phyloP scores from a whole-genome alignment of 2,113 vertebrate genomes.

The Calyptommatus sinebrachiatus region DNA sequence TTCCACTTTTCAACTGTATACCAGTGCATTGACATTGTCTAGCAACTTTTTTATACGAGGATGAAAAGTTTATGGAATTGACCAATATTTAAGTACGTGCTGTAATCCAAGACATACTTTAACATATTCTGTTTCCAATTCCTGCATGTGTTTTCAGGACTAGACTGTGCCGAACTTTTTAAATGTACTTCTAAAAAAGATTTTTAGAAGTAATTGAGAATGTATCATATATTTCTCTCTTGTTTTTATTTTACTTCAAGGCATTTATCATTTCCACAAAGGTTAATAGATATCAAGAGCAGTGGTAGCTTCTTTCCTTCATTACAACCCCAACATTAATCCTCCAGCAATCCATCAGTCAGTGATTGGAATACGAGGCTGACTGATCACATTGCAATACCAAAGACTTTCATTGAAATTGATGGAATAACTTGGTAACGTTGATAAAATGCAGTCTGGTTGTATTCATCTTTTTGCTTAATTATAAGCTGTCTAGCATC shows the following conservation, averaged over 20 bases:
- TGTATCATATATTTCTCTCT: constrained; percentile 2
- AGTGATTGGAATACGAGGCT: constrained; percentile 41
- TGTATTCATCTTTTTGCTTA: constrained; percentile 65
- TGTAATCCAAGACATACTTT: background rate
- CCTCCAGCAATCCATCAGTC: constrained; percentile 50
- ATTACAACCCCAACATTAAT: constrained; percentile 56
- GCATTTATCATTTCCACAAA: constrained; percentile 35
- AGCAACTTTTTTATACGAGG: background rate
- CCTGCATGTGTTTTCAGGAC: background rate
- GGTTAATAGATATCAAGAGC: constrained; percentile 42
- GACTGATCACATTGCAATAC: constrained; percentile 43
- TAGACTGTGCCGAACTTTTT: background rate
- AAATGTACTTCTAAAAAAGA: no score
- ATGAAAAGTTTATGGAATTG: background rate
- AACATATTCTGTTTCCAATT: background rate
- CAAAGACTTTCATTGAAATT: constrained; percentile 60
- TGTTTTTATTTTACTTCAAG: constrained; percentile 35
- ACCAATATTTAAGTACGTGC: background rate
- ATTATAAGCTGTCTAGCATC: constrained; percentile 56
- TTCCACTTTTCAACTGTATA: no score
- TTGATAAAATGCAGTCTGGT: constrained; percentile 58
- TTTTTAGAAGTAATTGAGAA: constrained; percentile 29
- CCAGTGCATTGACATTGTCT: no score
- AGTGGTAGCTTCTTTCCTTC: constrained; percentile 53
- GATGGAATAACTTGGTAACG: constrained; percentile 63